These are phyloP conservation scores for Thunnus albacares DNA, from an alignment of 2,797 vertebrate genomes.

Conservation along the genomic window DNA sequence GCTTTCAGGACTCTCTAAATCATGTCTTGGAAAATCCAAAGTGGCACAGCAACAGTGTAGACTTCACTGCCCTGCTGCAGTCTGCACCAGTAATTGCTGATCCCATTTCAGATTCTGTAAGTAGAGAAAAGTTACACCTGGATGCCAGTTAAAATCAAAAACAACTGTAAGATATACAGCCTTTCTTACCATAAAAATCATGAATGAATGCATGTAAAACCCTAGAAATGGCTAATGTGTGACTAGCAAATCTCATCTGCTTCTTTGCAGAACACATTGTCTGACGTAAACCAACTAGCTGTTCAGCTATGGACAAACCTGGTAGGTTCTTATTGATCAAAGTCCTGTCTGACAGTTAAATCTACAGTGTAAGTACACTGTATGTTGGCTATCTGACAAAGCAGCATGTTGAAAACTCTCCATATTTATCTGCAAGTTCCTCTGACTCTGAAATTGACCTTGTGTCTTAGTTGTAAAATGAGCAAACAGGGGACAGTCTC, in stretches of 20 bases:
- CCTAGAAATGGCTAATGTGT: conserved; percentile 25
- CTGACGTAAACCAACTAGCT: conserved; percentile 53
- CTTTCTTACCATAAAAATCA: not conserved
- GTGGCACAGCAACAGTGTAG: conserved; percentile 64
- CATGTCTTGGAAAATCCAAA: conserved; percentile 56
- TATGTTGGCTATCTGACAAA: not conserved
- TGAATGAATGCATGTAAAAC: not conserved
- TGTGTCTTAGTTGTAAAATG: conserved; percentile 36
- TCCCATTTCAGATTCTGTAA: conserved; percentile 56
- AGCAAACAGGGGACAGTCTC: not conserved
- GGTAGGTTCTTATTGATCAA: conserved; percentile 63
- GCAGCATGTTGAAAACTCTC: not conserved
- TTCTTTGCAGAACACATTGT: conserved; percentile 40
- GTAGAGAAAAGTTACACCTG: conserved; percentile 16
- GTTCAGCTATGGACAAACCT: conserved; percentile 82
- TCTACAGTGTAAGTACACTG: not conserved
- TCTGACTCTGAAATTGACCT: conserved; percentile 28
- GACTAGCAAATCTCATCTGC: conserved; percentile 16
- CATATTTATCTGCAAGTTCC: not conserved
- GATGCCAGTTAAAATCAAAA: not conserved
- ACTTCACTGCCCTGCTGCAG: conserved; percentile 80
- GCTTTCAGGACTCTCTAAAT: conserved; percentile 76
- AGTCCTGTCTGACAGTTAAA: not conserved
- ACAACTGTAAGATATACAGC: not conserved
- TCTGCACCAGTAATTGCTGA: conserved; percentile 70